Evolutionary conservation across 2,113 vertebrate genomes (phyloP).

Genomic region (Choloepus hoffmanni): DNA sequence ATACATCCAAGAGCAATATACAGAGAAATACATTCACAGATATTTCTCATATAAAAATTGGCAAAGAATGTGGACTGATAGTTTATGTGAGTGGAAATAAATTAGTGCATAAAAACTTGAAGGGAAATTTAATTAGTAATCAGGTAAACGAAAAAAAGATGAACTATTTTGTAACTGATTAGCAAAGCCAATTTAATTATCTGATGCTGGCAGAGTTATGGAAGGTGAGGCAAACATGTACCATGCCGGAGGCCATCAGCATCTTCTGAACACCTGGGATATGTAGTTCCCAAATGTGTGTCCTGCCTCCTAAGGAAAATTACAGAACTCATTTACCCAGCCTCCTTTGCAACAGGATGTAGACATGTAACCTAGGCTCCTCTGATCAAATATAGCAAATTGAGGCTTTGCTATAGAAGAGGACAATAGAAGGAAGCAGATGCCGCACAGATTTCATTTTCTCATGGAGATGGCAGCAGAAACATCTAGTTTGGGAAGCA

Average conservation of each 20-base stretch:
- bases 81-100: neutral
- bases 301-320: conserved; percentile 20
- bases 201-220: neutral
- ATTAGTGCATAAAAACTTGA: neutral
- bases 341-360: neutral
- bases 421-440: neutral
- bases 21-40: conserved; percentile 31
- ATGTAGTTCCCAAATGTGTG: neutral
- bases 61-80: neutral
- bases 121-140: neutral
- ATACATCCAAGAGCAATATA: neutral
- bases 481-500: neutral
- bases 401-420: neutral
- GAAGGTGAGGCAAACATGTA: neutral
- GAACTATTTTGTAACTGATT: neutral
- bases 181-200: conserved; percentile 27
- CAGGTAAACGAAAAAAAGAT: conserved; percentile 7
- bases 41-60: conserved; percentile 6
- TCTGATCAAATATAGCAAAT: neutral
- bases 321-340: conserved; percentile 15
- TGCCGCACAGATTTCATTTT: neutral
- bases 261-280: conserved; percentile 2
- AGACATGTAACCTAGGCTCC: neutral
- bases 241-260: neutral
- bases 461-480: neutral